Base-by-base conservation (phyloP, 2,888 invertebrate genomes). In the Capitulum mitella region DNA sequence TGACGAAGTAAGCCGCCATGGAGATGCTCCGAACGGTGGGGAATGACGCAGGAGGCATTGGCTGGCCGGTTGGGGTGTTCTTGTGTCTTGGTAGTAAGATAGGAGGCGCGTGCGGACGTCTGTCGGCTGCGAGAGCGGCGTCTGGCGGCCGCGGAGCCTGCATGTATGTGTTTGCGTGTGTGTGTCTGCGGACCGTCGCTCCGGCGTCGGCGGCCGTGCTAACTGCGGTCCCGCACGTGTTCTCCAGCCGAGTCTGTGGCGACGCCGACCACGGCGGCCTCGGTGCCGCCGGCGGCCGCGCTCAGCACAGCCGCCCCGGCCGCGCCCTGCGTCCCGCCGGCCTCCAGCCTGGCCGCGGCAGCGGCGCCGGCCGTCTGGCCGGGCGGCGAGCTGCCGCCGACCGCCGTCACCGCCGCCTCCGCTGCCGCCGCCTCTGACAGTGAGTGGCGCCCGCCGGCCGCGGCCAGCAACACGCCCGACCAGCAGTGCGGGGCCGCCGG, bases 341-440 rank as follows among this genome's bases (percentile, higher is more conserved):
- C 58, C n/a, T 58, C 58, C 22, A 10, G 10, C 29, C 58, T 58
- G 58, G 29, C 58, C 29, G 8, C 58, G n/a, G 58, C 58, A n/a
- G 29, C 58, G 29, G 58, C n/a, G 29, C 58, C 29, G 58, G n/a
- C n/a, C 58, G 58, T 29, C 58, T n/a, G n/a, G n/a, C n/a, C n/a
- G n/a, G n/a, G n/a, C n/a, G n/a, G n/a, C 10, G 22, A 22, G 22
- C 16, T 14, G 22, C 6, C 58, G 58, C 1, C 58, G n/a, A 0
- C 2, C 64, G 0, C 16, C 79, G 78, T 34, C 61, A 74, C 29
- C 80, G 80, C 78, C 78, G 77, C 75, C 80, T 80, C n/a, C n/a
- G 78, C 80, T 78, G 40, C 75, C 77, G 79, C 80, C 80, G 32
- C 81, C 81, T 46, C 81, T 79, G 80, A 46, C 79, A 81, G 19